Base-by-base conservation (phyloP, 2,888 invertebrate species). In the Mythimna albipuncta region DNA sequence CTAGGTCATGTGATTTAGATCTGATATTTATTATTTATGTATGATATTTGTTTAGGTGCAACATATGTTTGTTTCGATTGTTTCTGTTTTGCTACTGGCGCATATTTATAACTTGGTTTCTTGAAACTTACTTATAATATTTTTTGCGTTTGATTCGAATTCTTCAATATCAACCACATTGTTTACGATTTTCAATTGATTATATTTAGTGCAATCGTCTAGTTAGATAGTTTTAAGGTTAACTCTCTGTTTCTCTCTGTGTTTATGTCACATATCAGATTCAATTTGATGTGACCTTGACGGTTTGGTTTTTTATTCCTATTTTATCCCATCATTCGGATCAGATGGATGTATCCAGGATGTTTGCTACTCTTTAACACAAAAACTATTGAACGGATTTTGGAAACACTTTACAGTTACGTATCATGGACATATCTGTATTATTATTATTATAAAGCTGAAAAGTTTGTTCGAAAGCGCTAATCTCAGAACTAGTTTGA, bases 1-100 rank as follows among this genome's bases (percentile, higher is more conserved):
- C 79, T 88, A 85, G 88, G 88, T 86, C 87, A 82, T 64, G 66
- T 81, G 79, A 77, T 82, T 78, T 38, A 41, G 52, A 69, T 38
- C 54, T 71, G 57, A 58, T 63, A 19, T 19, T 47, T 47, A 47
- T 19, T 47, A 19, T 47, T 47, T 47, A 13, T 47, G 32, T 32
- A 63, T 64, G 6, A 62, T 74, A 74, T 73, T 73, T 72, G 47
- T 72, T 72, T 66, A 59, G 52, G 0, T 16, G 47, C 6, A 44
- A 21, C n/a, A 57, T 19, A 59, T 7, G 47, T 44, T 32, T 64
- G 32, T 65, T 38, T 62, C 32, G 35, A 13, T 50, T 61, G 21
- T 19, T 13, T 58, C 10, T 59, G 41, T n/a, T 64, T 64, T 35
- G 55, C 63, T 35, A 32, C 4, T 59, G 32, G 32, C 32, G 21